phyloP scores from a whole-genome alignment of 2,888 invertebrate genomes.

The Standfussiana lucernea region DNA sequence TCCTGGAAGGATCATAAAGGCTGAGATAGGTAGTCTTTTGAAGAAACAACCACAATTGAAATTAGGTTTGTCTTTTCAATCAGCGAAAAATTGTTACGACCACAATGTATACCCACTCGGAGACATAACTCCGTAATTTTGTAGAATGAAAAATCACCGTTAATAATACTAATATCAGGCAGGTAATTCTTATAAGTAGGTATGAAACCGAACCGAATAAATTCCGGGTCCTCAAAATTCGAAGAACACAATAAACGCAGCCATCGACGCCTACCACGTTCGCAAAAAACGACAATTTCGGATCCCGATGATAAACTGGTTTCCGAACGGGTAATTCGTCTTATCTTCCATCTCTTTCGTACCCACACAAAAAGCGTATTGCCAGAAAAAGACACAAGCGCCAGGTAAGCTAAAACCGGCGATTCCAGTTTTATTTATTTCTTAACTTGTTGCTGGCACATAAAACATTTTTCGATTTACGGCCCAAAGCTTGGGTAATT shows the following conservation, averaged over 20 bases:
- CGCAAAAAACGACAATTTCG: conserved; percentile 81
- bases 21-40: background rate
- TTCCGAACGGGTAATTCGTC: conserved; percentile 83
- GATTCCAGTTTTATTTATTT: conserved; percentile 87
- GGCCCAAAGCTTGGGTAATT: conserved; percentile 79
- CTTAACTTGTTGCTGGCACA: conserved; percentile 87
- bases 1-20: background rate
- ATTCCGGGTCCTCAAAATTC: conserved; percentile 77
- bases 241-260: conserved; percentile 81
- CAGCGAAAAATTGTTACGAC: conserved; percentile 3
- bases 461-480: conserved; percentile 87
- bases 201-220: conserved; percentile 65
- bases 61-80: background rate
- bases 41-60: background rate
- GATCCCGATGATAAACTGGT: conserved; percentile 88
- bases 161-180: conserved; percentile 57
- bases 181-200: conserved; percentile 59
- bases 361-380: conserved; percentile 27
- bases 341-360: conserved; percentile 73
- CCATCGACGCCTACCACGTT: conserved; percentile 85
- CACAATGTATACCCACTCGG: background rate
- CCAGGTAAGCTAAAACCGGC: conserved; percentile 77
- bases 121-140: conserved; percentile 37
- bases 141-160: conserved; percentile 25
- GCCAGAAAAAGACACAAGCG: conserved; percentile 69